A percentile compares a stretch with the other conserved stretches of the same genome.
Conservation (phyloP, 1,140 invertebrate genomes). For the Plectrocnemia conspersa region DNA sequence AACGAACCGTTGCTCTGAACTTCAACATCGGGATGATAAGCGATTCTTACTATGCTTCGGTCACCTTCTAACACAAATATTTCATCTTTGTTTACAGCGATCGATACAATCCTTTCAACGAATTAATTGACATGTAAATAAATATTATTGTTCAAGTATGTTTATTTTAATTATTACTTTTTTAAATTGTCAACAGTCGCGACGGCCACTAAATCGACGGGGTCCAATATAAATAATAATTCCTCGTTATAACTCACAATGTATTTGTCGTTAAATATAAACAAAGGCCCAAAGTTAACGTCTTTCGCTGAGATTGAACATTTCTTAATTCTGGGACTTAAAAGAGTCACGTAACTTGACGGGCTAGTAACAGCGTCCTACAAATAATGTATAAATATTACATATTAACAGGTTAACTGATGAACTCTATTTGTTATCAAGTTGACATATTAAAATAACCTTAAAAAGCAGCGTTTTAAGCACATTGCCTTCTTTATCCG, state of each 20-base stretch:
- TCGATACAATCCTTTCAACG: slow-evolving; percentile 51
- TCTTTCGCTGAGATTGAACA: slow-evolving; percentile 49
- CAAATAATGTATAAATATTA: slow-evolving; percentile 20
- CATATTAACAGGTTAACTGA: slow-evolving; percentile 30
- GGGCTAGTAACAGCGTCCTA: slow-evolving; percentile 58
- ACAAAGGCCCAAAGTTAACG: slow-evolving; percentile 62
- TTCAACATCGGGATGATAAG: slow-evolving; percentile 48
- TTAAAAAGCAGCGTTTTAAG: slow-evolving; percentile 81
- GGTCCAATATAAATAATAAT: slow-evolving; percentile 70
- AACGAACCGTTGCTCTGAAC: slow-evolving; percentile 24
- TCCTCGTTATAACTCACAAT: slow-evolving; percentile 70
- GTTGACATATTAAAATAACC: slow-evolving; percentile 43
- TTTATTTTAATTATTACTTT: slow-evolving; percentile 36
- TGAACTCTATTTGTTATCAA: slow-evolving; percentile 18
- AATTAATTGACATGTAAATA: slow-evolving; percentile 22
- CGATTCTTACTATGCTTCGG: slow-evolving; percentile 61
- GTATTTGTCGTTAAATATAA: slow-evolving; percentile 64
- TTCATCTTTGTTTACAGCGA: slow-evolving; percentile 69
- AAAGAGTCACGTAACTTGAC: slow-evolving; percentile 59
- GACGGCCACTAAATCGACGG: slow-evolving; percentile 53
- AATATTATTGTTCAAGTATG: slow-evolving; percentile 2
- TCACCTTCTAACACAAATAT: slow-evolving; percentile 72
- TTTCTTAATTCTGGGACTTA: slow-evolving; percentile 59
- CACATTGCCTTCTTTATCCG: slow-evolving; percentile 70
- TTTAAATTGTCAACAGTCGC: slow-evolving; percentile 46